Percentiles rank a stretch among this genome's conserved stretches.
Conservation (phyloP, 2,888 invertebrate genomes). For the Agonopterix subpropinquella region DNA sequence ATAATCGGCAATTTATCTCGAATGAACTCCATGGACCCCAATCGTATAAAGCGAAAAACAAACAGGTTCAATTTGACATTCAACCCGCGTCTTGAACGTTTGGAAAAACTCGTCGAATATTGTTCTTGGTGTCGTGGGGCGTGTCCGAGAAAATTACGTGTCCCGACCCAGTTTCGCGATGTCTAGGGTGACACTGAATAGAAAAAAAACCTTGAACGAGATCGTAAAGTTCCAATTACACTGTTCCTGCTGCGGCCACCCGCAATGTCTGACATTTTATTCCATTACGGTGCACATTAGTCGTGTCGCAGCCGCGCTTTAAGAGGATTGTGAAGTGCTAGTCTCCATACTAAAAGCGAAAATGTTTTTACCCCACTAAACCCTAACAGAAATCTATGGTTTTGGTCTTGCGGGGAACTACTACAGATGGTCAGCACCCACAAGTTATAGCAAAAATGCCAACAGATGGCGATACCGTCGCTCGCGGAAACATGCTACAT, state of each 20-base stretch:
- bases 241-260: conserved; percentile 42
- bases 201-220: conserved; percentile 55
- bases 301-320: neutral
- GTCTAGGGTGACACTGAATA: conserved; percentile 46
- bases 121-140: conserved; percentile 49
- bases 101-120: conserved; percentile 60
- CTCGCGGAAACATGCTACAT: too few species aligned
- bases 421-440: too few species aligned
- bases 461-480: too few species aligned
- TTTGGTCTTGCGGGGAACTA: too few species aligned
- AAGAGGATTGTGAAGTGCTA: conserved; percentile 4
- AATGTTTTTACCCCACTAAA: too few species aligned
- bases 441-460: too few species aligned
- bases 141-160: conserved; percentile 62
- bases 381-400: too few species aligned
- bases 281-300: conserved; percentile 40
- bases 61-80: conserved; percentile 59
- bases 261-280: conserved; percentile 38
- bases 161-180: conserved; percentile 54
- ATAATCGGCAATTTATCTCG: conserved; percentile 46
- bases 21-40: conserved; percentile 37
- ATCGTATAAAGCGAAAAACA: conserved; percentile 49
- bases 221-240: conserved; percentile 64
- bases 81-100: conserved; percentile 51
- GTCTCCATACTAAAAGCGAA: too few species aligned